These are phyloP conservation scores for Agrotis ipsilon DNA, from an alignment of 2,888 invertebrate species.

Conservation along the genomic window DNA sequence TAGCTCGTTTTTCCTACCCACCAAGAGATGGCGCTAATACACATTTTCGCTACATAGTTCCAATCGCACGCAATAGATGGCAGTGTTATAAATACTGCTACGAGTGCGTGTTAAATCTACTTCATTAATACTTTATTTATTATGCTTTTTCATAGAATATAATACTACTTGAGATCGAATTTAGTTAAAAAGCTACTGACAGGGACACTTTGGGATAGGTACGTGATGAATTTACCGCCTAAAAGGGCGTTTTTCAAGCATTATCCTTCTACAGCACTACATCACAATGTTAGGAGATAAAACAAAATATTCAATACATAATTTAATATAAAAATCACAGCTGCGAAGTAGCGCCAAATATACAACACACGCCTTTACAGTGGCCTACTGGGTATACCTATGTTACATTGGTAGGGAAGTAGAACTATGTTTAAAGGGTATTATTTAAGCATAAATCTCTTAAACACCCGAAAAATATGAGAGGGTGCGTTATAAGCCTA, in stretches of 20 bases:
- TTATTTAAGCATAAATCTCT: conserved; percentile 1
- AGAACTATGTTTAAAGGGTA: not conserved
- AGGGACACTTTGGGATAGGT: not conserved
- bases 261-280: conserved; percentile 22
- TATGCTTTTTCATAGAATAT: conserved; percentile 39
- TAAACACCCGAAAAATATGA: no score
- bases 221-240: not conserved
- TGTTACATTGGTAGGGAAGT: conserved; percentile 21
- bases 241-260: conserved; percentile 8
- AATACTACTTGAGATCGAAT: conserved; percentile 63
- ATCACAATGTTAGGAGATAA: conserved; percentile 39
- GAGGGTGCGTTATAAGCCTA: no score
- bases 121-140: conserved; percentile 39
- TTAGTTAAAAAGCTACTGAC: conserved; percentile 38
- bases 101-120: not conserved
- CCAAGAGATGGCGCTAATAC: conserved; percentile 57
- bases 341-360: conserved; percentile 62
- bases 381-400: conserved; percentile 46
- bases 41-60: conserved; percentile 26
- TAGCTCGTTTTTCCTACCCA: conserved; percentile 23
- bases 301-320: conserved; percentile 68
- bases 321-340: conserved; percentile 70
- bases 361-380: conserved; percentile 43
- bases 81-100: conserved; percentile 20
- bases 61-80: conserved; percentile 45